A percentile compares a stretch with the other conserved stretches of the same genome.
These are phyloP conservation scores for Halcyon smyrnensis DNA, from an alignment of 2,797 vertebrate genomes.

Conservation along the genomic window DNA sequence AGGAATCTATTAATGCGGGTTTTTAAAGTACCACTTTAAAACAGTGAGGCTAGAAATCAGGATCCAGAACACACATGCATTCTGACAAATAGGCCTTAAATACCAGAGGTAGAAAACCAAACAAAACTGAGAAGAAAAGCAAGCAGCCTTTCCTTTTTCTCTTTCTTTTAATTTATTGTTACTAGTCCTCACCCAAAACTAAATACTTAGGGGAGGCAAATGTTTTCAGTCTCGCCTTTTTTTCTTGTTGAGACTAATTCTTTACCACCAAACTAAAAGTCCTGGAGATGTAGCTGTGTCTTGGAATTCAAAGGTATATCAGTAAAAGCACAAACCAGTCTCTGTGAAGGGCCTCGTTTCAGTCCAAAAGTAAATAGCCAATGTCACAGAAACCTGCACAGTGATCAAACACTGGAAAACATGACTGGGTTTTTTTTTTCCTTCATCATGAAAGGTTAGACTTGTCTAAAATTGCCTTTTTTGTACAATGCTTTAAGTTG, in stretches of 20 bases:
- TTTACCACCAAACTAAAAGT: background rate
- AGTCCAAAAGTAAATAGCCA: background rate
- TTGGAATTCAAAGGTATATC: background rate
- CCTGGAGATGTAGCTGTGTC: background rate
- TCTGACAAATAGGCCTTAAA: background rate
- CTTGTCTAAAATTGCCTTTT: background rate
- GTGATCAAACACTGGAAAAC: background rate
- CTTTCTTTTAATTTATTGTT: background rate
- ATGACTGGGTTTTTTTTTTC: background rate
- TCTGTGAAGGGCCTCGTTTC: slow-evolving; percentile 11
- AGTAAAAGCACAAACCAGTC: background rate
- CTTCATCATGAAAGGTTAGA: background rate
- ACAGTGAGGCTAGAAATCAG: background rate
- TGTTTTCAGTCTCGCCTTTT: background rate
- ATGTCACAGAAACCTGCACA: background rate
- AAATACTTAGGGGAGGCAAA: background rate
- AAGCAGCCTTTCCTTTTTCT: background rate
- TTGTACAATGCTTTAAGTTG: background rate
- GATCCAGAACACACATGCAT: background rate
- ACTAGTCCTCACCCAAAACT: background rate
- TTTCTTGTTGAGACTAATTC: background rate
- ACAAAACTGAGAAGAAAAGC: background rate
- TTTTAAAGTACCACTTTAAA: background rate
- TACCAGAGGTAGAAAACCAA: background rate
- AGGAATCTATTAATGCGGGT: background rate